Evolutionary conservation across 2,888 invertebrate genomes (phyloP), one percentile per base, ranked within the genome.

Genomic region (Tortrix viridana): DNA sequence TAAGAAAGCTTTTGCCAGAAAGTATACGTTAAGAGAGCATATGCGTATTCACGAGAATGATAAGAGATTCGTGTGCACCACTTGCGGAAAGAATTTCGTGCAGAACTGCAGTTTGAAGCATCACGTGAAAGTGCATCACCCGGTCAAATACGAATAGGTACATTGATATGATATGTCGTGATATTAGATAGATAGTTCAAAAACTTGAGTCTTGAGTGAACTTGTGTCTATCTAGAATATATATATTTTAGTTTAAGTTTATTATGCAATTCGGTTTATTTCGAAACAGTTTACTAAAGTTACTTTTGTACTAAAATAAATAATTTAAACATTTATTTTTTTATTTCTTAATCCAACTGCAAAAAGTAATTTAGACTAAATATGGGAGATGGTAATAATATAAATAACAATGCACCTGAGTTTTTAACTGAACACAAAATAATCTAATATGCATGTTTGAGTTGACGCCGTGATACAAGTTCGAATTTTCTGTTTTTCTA

Each of bases 1-100:
- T 56, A 88, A 89, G 54, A 93, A 93, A 63, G 80, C 89, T 0
- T 94, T 93, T 58, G 89, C 90, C 0, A 84, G 91, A 64, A 89
- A 87, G 48, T 86, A 85, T 67, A 91, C 90, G 0, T 69, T 92
- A n/a, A 78, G 79, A 1, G 88, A 89, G 47, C 92, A 91, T 67
- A 85, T 88, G 84, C 73, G 87, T n/a, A 90, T 88, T 53, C 90
- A 90, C 54, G 82, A 87, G 7, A 86, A 88, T 62, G 87, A 88
- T 64, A 83, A 85, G 49, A 72, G 88, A n/a, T 89, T 85, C 53
- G 75, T 84, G 0, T 92, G 92, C 57, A 74, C 77, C 0, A 72
- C 80, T 3, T 91, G 92, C 41, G 90, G 89, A 0, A 79, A 80
- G 47, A 74, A 84, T 0, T 91, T 90, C 38, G 81, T 90, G 0